Conservation (phyloP, 2,888 invertebrate genomes). For the Busseola fusca region DNA sequence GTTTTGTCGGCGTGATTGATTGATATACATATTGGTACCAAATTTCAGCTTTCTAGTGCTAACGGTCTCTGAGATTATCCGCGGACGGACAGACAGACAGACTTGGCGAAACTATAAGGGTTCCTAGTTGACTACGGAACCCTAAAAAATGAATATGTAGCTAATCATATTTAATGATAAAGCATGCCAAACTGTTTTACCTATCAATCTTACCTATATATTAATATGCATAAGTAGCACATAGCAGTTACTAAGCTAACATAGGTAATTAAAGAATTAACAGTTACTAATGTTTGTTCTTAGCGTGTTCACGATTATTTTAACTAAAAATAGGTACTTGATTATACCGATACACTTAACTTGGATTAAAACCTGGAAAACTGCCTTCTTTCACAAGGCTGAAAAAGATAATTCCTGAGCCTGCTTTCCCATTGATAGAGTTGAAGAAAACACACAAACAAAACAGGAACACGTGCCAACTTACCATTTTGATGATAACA, state of each 20-base stretch:
- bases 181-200: background rate
- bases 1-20: too few species aligned
- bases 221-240: background rate
- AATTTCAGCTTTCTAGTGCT: too few species aligned
- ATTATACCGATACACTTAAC: background rate
- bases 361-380: background rate
- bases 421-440: conserved; percentile 15
- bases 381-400: background rate
- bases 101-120: too few species aligned
- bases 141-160: too few species aligned
- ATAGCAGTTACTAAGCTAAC: background rate
- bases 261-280: background rate
- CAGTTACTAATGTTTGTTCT: background rate
- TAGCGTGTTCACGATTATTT: background rate
- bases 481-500: conserved; percentile 61
- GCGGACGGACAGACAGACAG: too few species aligned
- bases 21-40: too few species aligned
- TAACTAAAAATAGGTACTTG: background rate
- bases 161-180: background rate
- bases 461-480: conserved; percentile 59
- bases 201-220: background rate
- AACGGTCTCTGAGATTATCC: too few species aligned
- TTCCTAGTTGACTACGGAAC: too few species aligned
- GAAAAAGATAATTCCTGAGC: background rate
- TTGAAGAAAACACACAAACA: conserved; percentile 46